Conservation (phyloP, 2,888 invertebrate species). For the Myathropa florea region DNA sequence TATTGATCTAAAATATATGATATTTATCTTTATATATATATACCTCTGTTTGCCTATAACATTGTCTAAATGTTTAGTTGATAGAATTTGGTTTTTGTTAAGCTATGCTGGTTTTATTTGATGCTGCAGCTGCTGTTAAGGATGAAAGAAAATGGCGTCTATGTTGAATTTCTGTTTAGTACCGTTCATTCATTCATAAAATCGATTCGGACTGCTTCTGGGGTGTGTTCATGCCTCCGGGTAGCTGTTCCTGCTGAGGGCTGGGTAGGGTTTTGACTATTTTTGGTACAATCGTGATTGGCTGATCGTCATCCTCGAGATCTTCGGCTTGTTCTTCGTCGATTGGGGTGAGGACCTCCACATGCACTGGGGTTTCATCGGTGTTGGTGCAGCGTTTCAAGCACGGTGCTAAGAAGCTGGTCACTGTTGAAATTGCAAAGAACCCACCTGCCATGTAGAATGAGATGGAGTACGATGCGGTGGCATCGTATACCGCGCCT, state of each 20-base stretch:
- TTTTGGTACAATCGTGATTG: constrained; percentile 89
- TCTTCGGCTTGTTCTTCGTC: constrained; percentile 92
- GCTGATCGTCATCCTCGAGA: constrained; percentile 87
- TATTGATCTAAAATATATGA: constrained; percentile 43
- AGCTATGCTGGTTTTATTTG: constrained; percentile 54
- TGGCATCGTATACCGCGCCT: constrained; percentile 94
- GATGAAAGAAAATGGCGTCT: constrained; percentile 37
- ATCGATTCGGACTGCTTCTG: constrained; percentile 63
- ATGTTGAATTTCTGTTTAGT: neutral
- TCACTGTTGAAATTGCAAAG: constrained; percentile 91
- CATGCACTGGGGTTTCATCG: constrained; percentile 84
- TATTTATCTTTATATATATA: constrained; percentile 44
- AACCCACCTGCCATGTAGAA: constrained; percentile 96
- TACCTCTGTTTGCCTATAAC: constrained; percentile 45
- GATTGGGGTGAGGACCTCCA: constrained; percentile 90
- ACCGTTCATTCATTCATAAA: constrained; percentile 60
- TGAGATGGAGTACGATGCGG: constrained; percentile 91
- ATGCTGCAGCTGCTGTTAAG: constrained; percentile 38
- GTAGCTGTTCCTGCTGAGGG: constrained; percentile 79
- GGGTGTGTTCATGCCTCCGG: constrained; percentile 52
- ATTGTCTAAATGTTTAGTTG: constrained; percentile 47
- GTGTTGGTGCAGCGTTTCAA: constrained; percentile 83
- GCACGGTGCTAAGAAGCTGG: constrained; percentile 91
- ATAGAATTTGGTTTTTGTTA: constrained; percentile 56
- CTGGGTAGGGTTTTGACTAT: constrained; percentile 90